Conservation (phyloP, 2,797 vertebrate species). For the Astyanax mexicanus region DNA sequence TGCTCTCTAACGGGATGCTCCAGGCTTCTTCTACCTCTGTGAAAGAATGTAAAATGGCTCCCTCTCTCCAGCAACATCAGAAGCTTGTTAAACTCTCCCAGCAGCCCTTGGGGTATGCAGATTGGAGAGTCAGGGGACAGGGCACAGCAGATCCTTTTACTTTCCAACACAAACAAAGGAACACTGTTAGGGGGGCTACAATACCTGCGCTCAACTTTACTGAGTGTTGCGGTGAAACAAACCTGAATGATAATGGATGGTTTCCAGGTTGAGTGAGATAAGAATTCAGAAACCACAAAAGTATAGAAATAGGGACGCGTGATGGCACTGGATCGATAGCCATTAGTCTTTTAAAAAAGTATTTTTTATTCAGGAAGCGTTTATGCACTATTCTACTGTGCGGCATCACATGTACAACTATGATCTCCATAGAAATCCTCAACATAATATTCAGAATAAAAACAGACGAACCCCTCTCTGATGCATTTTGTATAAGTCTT, state of each 20-base stretch:
- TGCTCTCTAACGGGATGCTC: conserved; percentile 38
- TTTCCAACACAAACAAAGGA: conserved; percentile 44
- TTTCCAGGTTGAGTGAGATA: conserved; percentile 19
- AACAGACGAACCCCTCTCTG: too few species aligned
- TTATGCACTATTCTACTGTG: too few species aligned
- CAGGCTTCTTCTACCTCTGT: conserved; percentile 45
- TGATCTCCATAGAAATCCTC: too few species aligned
- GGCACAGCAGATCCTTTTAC: conserved; percentile 52
- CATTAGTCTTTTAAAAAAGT: too few species aligned
- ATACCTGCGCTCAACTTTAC: conserved; percentile 36
- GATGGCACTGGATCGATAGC: too few species aligned
- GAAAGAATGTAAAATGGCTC: conserved; percentile 46
- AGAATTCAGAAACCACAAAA: background rate
- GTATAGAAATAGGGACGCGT: too few species aligned
- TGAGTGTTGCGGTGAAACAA: conserved; percentile 28
- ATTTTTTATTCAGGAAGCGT: too few species aligned
- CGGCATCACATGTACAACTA: too few species aligned
- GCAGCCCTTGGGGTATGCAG: conserved; percentile 53
- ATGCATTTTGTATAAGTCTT: too few species aligned
- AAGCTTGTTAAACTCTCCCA: conserved; percentile 56
- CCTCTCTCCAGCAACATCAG: conserved; percentile 53
- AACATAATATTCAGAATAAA: too few species aligned
- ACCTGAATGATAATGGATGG: conserved; percentile 29
- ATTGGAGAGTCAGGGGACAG: conserved; percentile 42
- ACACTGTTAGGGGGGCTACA: conserved; percentile 45